A percentile compares a stretch with the other conserved stretches of the same genome.
These are phyloP conservation scores for Toxostoma redivivum DNA, from an alignment of 2,113 vertebrate species.

Conservation along the genomic window DNA sequence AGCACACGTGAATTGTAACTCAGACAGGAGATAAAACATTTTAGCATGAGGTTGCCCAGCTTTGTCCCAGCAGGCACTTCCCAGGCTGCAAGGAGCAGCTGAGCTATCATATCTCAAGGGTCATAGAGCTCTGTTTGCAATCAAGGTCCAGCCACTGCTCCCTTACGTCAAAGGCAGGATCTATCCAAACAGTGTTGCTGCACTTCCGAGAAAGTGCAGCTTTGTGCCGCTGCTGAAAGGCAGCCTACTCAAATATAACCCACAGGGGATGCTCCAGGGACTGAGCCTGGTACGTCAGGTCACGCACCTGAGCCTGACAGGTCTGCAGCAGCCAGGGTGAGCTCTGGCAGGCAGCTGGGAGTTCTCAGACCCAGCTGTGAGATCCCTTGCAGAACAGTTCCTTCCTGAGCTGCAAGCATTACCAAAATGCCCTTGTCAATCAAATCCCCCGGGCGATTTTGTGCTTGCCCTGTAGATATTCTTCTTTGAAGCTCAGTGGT, in stretches of 20 bases:
- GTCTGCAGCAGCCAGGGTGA: neutral
- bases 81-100: neutral
- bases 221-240: neutral
- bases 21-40: neutral
- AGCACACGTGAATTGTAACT: neutral
- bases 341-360: neutral
- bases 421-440: neutral
- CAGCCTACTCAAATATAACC: neutral
- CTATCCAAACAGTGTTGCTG: neutral
- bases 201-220: neutral
- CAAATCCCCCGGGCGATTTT: neutral
- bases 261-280: neutral
- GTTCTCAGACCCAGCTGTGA: neutral
- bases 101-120: neutral
- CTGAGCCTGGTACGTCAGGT: neutral
- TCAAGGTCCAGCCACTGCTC: neutral
- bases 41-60: neutral
- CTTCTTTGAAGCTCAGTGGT: neutral
- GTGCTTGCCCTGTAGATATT: conserved; percentile 13
- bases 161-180: neutral
- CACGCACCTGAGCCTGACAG: fast-evolving
- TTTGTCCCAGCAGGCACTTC: neutral
- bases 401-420: neutral
- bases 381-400: neutral
- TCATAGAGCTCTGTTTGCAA: neutral